phyloP scores from a whole-genome alignment of 1,140 invertebrate genomes.

The Euborellia annulipes region DNA sequence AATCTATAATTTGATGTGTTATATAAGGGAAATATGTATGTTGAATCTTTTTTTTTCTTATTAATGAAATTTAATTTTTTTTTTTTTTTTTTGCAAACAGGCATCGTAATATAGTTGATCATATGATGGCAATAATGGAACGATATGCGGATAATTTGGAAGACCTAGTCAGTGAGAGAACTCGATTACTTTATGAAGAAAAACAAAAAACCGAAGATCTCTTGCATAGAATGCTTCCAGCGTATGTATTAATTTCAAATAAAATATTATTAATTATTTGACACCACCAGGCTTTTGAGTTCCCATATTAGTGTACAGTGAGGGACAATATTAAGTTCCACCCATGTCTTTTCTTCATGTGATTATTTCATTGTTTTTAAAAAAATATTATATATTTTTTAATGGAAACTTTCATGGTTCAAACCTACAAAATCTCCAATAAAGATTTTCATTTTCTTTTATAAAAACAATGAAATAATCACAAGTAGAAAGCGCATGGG shows the following conservation, averaged over 20 bases:
- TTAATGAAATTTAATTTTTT: slow-evolving; percentile 1
- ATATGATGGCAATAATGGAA: slow-evolving; percentile 94
- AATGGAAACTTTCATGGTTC: too few species aligned
- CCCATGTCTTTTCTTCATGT: too few species aligned
- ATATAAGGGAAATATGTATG: neutral
- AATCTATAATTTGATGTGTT: neutral
- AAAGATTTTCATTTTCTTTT: too few species aligned
- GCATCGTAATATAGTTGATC: slow-evolving; percentile 83
- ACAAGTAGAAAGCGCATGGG: too few species aligned
- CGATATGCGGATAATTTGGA: slow-evolving; percentile 89
- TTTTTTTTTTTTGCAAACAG: slow-evolving; percentile 27
- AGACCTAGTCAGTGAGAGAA: slow-evolving; percentile 79
- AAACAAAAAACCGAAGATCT: slow-evolving; percentile 88
- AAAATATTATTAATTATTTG: too few species aligned
- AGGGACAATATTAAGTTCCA: too few species aligned
- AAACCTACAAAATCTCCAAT: too few species aligned
- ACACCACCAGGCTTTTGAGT: too few species aligned
- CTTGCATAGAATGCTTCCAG: slow-evolving; percentile 82
- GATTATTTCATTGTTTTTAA: too few species aligned
- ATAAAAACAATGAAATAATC: too few species aligned
- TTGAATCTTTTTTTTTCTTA: neutral
- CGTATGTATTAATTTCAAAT: slow-evolving; percentile 45
- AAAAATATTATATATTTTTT: too few species aligned
- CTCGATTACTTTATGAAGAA: slow-evolving; percentile 73
- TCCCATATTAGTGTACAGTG: too few species aligned